Conservation (phyloP, 1,140 invertebrate genomes). For the Neotoxoptera formosana region DNA sequence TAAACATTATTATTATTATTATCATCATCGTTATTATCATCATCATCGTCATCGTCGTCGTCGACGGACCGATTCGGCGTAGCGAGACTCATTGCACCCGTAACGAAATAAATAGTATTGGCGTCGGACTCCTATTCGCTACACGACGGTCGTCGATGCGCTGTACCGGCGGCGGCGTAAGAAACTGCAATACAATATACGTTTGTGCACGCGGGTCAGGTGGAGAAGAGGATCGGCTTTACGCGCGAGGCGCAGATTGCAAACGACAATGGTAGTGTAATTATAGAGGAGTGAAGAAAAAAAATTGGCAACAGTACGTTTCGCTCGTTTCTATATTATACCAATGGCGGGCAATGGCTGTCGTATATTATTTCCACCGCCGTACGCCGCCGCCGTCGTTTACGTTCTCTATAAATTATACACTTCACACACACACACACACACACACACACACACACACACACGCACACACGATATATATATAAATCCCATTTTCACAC, state of each 20-base stretch:
- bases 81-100: neutral
- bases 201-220: neutral
- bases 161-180: neutral
- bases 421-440: neutral
- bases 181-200: neutral
- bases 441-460: neutral
- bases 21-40: too few relatives aligned
- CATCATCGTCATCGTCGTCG: too few relatives aligned
- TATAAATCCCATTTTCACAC: neutral
- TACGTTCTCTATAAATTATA: neutral
- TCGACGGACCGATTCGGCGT: neutral
- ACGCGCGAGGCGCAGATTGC: neutral
- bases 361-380: neutral
- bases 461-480: neutral
- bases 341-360: neutral
- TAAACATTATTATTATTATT: neutral
- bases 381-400: neutral
- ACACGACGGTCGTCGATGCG: neutral
- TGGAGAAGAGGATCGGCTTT: too few relatives aligned
- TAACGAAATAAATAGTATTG: neutral
- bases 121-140: neutral
- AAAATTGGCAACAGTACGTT: conserved; percentile 29
- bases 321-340: neutral
- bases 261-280: neutral
- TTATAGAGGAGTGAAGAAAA: neutral